Percentiles rank a stretch among this genome's conserved stretches.
phyloP scores from a whole-genome alignment of 2,797 vertebrate species.

The Nannoperca obscura region DNA sequence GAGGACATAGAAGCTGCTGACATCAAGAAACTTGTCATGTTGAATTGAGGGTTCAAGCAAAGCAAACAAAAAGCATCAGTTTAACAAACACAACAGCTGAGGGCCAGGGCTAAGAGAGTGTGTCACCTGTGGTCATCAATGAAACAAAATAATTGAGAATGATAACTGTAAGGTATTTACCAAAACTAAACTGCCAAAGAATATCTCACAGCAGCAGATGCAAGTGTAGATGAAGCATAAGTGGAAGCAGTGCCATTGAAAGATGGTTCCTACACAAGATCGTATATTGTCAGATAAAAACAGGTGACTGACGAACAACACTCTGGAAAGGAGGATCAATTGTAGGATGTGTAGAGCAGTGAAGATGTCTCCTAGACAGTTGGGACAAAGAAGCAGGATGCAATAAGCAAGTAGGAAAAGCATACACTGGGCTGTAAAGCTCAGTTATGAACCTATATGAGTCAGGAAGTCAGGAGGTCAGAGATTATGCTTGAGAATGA shows the following conservation, averaged over 20 bases:
- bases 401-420: background rate
- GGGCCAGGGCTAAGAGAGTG: background rate
- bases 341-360: background rate
- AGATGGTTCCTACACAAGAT: background rate
- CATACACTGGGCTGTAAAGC: background rate
- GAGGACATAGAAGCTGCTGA: constrained; percentile 27
- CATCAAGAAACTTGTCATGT: constrained; percentile 10
- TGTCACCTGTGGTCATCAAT: background rate
- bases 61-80: constrained; percentile 6
- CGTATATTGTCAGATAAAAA: constrained; percentile 6
- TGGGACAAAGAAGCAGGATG: background rate
- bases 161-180: background rate
- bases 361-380: background rate
- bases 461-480: background rate
- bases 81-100: constrained; percentile 15
- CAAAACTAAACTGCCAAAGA: constrained; percentile 16
- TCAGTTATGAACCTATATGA: constrained; percentile 6
- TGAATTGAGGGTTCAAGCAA: constrained; percentile 32
- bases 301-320: background rate
- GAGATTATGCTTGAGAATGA: constrained; percentile 14
- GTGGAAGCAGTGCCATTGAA: background rate
- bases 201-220: constrained; percentile 3
- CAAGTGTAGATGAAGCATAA: background rate
- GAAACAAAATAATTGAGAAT: constrained; percentile 3
- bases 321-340: background rate